Evolutionary conservation across 2,888 invertebrate genomes (phyloP).

Genomic region (Xestia xanthographa): DNA sequence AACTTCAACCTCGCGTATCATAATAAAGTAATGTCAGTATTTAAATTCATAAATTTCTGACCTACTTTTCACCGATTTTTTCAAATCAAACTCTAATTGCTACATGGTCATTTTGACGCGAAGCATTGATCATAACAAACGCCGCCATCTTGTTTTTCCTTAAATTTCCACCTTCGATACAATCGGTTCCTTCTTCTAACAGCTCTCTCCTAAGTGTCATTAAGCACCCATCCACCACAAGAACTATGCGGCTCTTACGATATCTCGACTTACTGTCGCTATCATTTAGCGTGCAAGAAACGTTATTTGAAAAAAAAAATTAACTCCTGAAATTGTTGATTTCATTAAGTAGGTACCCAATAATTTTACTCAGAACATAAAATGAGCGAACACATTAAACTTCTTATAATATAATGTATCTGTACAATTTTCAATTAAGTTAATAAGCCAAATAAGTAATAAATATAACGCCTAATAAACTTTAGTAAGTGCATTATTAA

Average conservation of each 20-base stretch:
- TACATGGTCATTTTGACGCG: not conserved
- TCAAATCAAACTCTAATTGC: not conserved
- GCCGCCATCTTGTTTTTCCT: not conserved
- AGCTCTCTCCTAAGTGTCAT: not conserved
- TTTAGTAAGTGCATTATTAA: constrained; percentile 47
- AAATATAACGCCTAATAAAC: constrained; percentile 35
- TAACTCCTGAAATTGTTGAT: not conserved
- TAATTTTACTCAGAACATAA: constrained; percentile 9
- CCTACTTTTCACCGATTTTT: not conserved
- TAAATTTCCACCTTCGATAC: not conserved
- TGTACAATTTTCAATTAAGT: constrained; percentile 28
- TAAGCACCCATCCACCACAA: not conserved
- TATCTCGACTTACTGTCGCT: not conserved
- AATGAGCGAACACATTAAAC: constrained; percentile 18
- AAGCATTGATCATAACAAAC: not conserved
- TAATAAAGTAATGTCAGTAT: not conserved
- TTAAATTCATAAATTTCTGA: not conserved
- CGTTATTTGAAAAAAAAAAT: not conserved
- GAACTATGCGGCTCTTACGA: not conserved
- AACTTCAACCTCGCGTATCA: not conserved
- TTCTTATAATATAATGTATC: not conserved
- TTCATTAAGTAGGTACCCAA: not conserved
- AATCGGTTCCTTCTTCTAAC: too few species aligned
- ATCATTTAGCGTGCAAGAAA: not conserved
- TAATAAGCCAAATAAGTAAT: constrained; percentile 38